These are phyloP conservation scores for Bursaphelenchus okinawaensis DNA, from an alignment of 2,888 invertebrate species.

Conservation along the genomic window DNA sequence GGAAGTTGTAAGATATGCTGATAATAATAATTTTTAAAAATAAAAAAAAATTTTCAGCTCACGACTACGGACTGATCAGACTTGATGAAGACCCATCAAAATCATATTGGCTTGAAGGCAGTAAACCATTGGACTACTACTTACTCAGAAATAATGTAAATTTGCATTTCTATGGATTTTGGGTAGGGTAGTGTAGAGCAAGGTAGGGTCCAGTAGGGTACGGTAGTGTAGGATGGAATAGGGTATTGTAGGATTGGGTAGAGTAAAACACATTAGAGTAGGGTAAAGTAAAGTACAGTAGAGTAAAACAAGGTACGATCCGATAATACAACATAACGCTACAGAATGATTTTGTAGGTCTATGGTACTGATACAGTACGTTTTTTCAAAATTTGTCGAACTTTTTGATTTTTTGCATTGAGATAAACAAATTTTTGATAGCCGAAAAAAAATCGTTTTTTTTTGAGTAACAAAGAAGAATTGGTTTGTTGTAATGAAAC, in stretches of 20 bases:
- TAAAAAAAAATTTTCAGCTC: conserved; percentile 31
- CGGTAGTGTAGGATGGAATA: no score
- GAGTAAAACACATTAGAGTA: no score
- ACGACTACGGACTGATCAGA: conserved; percentile 89
- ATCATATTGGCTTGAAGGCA: conserved; percentile 90
- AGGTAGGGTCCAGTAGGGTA: no score
- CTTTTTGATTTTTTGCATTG: no score
- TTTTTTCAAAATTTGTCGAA: no score
- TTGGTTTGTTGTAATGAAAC: not conserved
- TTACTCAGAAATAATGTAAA: conserved; percentile 71
- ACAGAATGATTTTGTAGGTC: no score
- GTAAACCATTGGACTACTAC: conserved; percentile 89
- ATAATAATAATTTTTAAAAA: no score
- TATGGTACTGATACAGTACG: no score
- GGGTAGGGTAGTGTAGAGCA: not conserved
- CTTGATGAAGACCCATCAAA: conserved; percentile 93
- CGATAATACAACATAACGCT: not conserved
- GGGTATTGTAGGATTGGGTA: no score
- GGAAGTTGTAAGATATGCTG: no score
- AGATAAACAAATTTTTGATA: no score
- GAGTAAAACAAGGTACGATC: not conserved
- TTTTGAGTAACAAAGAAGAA: not conserved
- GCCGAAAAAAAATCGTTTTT: not conserved
- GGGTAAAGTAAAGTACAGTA: no score
- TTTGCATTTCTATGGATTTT: not conserved